phyloP scores from a whole-genome alignment of 37 sponge, comb jelly and placozoan genomes.

The Amphimedon queenslandica region DNA sequence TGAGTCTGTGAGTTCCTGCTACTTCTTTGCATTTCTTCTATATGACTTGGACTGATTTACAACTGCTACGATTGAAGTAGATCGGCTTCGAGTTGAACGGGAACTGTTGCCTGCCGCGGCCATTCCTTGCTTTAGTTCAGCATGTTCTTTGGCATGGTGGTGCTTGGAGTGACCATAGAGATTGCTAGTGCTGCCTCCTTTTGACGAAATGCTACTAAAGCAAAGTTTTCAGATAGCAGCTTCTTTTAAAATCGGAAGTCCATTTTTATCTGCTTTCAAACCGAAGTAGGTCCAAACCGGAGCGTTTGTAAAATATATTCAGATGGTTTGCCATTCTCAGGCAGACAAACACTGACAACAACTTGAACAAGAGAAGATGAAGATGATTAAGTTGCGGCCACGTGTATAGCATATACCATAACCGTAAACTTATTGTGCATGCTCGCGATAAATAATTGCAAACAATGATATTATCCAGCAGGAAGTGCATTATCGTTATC shows the following conservation, averaged over 20 bases:
- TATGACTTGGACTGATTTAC: neutral
- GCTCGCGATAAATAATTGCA: too few species aligned
- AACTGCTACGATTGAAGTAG: neutral
- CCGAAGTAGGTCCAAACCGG: constrained; percentile 9
- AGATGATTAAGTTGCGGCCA: neutral
- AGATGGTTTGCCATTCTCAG: too few species aligned
- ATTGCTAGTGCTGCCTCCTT: constrained; percentile 31
- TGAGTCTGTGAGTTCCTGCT: neutral
- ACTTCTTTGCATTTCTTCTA: neutral
- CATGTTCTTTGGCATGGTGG: neutral
- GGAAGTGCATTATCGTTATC: too few species aligned
- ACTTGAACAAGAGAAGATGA: too few species aligned
- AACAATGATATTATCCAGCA: too few species aligned
- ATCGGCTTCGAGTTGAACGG: neutral
- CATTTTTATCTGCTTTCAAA: neutral
- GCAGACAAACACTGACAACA: too few species aligned
- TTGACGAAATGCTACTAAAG: neutral
- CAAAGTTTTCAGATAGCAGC: neutral
- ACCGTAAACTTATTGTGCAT: too few species aligned
- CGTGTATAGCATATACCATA: too few species aligned
- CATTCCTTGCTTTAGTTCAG: neutral
- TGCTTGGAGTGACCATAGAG: constrained; percentile 5
- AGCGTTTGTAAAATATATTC: too few species aligned
- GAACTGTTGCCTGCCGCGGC: neutral
- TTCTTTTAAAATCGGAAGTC: neutral